phyloP scores from a whole-genome alignment of 2,888 invertebrate species.

The Cephus rjabovi region DNA sequence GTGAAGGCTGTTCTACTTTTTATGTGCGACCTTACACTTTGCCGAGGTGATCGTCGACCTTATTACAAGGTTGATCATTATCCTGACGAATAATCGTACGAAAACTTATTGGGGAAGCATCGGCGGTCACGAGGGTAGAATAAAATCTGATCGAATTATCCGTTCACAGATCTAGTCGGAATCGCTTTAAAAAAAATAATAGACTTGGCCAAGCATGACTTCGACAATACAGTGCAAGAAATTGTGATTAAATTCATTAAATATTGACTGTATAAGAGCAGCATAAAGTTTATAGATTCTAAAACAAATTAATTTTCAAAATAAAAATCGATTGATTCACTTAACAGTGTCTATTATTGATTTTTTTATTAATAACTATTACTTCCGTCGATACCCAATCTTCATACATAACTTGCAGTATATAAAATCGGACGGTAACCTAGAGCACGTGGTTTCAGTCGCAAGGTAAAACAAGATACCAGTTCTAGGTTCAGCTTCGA shows the following conservation, averaged over 20 bases:
- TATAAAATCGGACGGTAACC: not conserved
- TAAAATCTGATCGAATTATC: not conserved
- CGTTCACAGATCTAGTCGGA: not conserved
- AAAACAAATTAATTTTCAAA: not conserved
- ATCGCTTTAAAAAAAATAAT: not conserved
- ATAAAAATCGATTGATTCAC: not conserved
- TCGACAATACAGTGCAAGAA: not conserved
- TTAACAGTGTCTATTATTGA: not conserved
- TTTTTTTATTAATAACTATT: not conserved
- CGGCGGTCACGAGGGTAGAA: not conserved
- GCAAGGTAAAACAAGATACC: slow-evolving; percentile 1
- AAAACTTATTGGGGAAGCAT: not conserved
- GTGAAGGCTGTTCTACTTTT: not conserved
- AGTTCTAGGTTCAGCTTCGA: slow-evolving; percentile 5
- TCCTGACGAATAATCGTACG: not conserved
- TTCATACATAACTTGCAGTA: not conserved
- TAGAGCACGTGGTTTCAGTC: not conserved
- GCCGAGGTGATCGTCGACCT: not conserved
- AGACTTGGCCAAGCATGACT: not conserved
- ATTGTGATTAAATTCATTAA: not conserved
- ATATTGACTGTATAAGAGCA: too few relatives aligned
- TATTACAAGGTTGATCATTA: not conserved
- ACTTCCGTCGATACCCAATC: not conserved
- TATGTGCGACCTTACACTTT: not conserved
- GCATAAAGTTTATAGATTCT: not conserved